Evolutionary conservation across 1,140 invertebrate species (phyloP).

Genomic region (Platorchestia sp.): DNA sequence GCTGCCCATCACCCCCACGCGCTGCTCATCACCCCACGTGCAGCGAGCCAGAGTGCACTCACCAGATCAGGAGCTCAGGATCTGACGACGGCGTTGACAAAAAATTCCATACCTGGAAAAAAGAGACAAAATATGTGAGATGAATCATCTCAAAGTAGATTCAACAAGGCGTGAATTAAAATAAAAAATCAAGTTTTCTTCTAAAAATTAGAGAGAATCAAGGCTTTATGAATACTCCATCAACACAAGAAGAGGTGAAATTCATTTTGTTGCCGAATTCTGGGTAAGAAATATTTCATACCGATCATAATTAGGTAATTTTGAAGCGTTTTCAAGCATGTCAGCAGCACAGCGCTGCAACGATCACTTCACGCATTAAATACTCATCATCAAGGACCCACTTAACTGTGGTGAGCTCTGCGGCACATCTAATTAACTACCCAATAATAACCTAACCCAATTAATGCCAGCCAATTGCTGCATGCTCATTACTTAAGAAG

Average conservation of each 20-base stretch:
- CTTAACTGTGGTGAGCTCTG: neutral
- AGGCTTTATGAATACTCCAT: neutral
- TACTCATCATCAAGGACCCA: neutral
- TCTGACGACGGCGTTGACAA: neutral
- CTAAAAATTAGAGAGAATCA: neutral
- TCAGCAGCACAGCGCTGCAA: neutral
- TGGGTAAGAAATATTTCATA: neutral
- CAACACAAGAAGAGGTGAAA: neutral
- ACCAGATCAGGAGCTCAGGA: no score
- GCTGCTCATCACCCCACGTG: no score
- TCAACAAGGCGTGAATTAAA: neutral
- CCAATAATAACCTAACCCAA: neutral
- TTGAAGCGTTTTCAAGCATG: neutral
- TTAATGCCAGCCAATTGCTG: neutral
- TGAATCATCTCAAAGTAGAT: neutral
- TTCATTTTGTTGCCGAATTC: neutral
- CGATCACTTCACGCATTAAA: neutral
- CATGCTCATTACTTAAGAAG: neutral
- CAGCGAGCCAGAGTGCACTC: no score
- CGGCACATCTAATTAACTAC: neutral
- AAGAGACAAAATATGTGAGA: neutral
- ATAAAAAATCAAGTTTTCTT: neutral
- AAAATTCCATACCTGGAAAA: neutral
- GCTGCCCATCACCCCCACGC: no score
- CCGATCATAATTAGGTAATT: neutral